Evolutionary conservation across 2,797 vertebrate genomes (phyloP).

Genomic region (Neostethus bicornis): DNA sequence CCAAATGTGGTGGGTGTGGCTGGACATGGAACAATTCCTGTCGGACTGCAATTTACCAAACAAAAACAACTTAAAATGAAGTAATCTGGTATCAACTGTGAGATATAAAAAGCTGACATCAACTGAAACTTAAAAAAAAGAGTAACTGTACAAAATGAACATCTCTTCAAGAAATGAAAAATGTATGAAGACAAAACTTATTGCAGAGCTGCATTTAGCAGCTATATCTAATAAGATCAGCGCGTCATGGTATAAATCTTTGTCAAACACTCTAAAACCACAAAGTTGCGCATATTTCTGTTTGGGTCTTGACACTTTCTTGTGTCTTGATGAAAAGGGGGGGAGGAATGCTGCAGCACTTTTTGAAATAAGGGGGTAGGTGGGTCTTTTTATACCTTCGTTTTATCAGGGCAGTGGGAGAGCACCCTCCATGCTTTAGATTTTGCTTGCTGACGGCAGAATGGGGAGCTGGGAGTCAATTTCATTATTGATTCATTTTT

Average conservation of each 20-base stretch:
- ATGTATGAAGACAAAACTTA: not conserved
- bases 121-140: no score
- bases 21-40: conserved; percentile 94
- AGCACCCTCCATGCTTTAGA: conserved; percentile 15
- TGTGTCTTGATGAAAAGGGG: conserved; percentile 10
- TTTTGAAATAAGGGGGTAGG: conserved; percentile 64
- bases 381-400: conserved; percentile 14
- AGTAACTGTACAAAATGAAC: conserved; percentile 1
- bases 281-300: conserved; percentile 19
- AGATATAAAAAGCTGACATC: not conserved
- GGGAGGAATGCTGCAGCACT: conserved; percentile 28
- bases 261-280: conserved; percentile 35
- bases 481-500: conserved; percentile 77
- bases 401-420: conserved; percentile 39
- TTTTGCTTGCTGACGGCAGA: conserved; percentile 49
- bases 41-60: conserved; percentile 80
- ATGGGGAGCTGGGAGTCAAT: conserved; percentile 53
- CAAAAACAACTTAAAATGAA: not conserved
- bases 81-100: not conserved
- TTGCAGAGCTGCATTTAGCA: not conserved
- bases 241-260: not conserved
- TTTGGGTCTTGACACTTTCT: conserved; percentile 21
- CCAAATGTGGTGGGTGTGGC: conserved; percentile 98
- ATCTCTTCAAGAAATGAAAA: conserved; percentile 4
- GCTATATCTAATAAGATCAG: conserved; percentile 1